These are phyloP conservation scores for Metaphire vulgaris DNA, from an alignment of 1,140 invertebrate genomes.

Conservation along the genomic window DNA sequence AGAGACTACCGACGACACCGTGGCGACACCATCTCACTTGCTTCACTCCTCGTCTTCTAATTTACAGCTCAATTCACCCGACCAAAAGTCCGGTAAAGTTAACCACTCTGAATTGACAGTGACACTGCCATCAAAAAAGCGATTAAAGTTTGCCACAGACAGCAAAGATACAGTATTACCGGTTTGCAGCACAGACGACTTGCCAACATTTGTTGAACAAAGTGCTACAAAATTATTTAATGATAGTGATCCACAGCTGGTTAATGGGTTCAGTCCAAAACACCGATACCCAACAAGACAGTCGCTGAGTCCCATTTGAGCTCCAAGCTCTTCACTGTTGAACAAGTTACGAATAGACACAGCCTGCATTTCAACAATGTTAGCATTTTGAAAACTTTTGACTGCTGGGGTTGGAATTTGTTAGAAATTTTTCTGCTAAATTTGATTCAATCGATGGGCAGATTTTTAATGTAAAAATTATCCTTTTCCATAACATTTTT, in stretches of 20 bases:
- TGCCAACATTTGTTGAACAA: background rate
- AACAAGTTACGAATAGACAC: too few relatives aligned
- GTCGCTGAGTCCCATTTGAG: background rate
- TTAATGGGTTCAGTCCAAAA: background rate
- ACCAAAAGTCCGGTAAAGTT: background rate
- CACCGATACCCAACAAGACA: background rate
- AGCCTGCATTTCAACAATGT: too few relatives aligned
- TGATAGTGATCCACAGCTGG: background rate
- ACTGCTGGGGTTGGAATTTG: too few relatives aligned
- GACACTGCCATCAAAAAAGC: background rate
- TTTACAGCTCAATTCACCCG: background rate
- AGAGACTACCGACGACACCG: background rate
- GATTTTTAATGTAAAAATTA: too few relatives aligned
- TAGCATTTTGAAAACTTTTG: too few relatives aligned
- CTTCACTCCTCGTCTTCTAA: background rate
- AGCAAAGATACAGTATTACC: background rate
- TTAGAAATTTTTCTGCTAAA: too few relatives aligned
- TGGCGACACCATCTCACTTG: background rate
- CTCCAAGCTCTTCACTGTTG: too few relatives aligned
- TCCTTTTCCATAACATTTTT: too few relatives aligned
- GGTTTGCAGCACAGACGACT: background rate
- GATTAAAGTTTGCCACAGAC: background rate
- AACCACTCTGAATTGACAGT: background rate
- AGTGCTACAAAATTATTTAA: background rate
- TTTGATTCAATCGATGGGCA: too few relatives aligned